These are phyloP conservation scores for Pseudomugil gertrudae DNA, from an alignment of 2,797 vertebrate species.

Conservation along the genomic window DNA sequence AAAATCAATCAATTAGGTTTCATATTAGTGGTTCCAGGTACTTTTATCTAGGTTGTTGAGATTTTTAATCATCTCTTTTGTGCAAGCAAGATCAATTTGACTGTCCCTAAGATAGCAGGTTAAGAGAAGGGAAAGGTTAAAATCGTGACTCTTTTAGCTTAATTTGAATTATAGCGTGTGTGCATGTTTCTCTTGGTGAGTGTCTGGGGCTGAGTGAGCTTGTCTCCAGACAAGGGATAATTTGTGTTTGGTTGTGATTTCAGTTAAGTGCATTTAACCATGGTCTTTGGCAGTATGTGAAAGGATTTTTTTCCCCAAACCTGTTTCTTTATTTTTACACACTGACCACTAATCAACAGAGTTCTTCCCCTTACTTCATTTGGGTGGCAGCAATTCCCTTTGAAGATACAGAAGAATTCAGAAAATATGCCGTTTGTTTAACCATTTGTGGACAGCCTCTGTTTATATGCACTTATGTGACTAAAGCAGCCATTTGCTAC, in stretches of 20 bases:
- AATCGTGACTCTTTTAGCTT: not conserved
- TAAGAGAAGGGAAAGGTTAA: not conserved
- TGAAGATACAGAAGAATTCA: slow-evolving; percentile 39
- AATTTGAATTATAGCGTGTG: slow-evolving; percentile 1
- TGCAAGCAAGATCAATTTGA: slow-evolving; percentile 6
- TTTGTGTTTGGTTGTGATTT: slow-evolving; percentile 17
- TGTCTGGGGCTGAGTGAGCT: not conserved
- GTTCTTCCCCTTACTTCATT: slow-evolving; percentile 44
- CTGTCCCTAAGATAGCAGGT: not conserved
- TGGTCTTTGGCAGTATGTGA: not conserved
- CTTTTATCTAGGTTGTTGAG: not conserved
- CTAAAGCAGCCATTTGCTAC: slow-evolving; percentile 52
- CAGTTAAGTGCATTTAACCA: slow-evolving; percentile 9
- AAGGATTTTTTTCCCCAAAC: slow-evolving; percentile 21
- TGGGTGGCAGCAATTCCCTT: slow-evolving; percentile 47
- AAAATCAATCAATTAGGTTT: slow-evolving; percentile 4
- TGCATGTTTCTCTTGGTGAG: not conserved
- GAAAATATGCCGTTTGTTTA: slow-evolving; percentile 62
- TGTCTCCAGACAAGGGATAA: not conserved
- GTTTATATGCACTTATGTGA: slow-evolving; percentile 55
- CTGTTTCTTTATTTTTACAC: slow-evolving; percentile 32
- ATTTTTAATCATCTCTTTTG: not conserved
- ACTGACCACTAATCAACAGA: slow-evolving; percentile 45
- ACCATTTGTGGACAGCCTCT: slow-evolving; percentile 52
- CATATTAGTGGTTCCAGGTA: not conserved